A percentile compares a stretch with the other conserved stretches of the same genome.
Conservation (phyloP, 2,888 invertebrate genomes). For the Griposia aprilina region DNA sequence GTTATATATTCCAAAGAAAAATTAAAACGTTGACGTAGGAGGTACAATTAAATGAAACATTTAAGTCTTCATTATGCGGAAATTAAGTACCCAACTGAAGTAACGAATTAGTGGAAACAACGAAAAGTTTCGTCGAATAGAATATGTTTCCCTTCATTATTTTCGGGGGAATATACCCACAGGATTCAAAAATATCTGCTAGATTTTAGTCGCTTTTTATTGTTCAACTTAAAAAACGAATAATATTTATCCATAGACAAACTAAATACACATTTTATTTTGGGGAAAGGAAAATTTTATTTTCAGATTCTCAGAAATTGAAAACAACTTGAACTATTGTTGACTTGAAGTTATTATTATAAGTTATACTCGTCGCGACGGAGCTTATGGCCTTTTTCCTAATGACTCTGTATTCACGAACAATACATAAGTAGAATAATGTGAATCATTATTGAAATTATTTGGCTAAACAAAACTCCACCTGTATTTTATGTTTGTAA, state of each 20-base stretch:
- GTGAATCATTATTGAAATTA: background rate
- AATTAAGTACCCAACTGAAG: constrained; percentile 1
- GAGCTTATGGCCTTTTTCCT: background rate
- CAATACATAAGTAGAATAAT: background rate
- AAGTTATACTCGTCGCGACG: background rate
- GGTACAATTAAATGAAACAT: constrained; percentile 3
- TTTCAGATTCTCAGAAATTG: constrained; percentile 10
- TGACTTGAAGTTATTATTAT: background rate
- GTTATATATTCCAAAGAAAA: constrained; percentile 3
- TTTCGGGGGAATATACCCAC: background rate
- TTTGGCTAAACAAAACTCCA: background rate
- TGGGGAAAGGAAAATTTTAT: background rate
- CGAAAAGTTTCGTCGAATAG: background rate
- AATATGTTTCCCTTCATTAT: background rate
- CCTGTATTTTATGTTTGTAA: background rate
- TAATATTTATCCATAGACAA: background rate
- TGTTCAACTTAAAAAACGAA: background rate
- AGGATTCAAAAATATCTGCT: background rate
- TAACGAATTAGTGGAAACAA: background rate
- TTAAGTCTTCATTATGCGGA: constrained; percentile 5
- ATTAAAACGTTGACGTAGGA: background rate
- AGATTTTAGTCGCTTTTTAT: background rate
- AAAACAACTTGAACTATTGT: no score
- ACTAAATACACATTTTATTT: background rate
- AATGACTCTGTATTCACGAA: constrained; percentile 2